phyloP scores from a whole-genome alignment of 1,140 invertebrate genomes.

The Zeugodacus cucurbitae region DNA sequence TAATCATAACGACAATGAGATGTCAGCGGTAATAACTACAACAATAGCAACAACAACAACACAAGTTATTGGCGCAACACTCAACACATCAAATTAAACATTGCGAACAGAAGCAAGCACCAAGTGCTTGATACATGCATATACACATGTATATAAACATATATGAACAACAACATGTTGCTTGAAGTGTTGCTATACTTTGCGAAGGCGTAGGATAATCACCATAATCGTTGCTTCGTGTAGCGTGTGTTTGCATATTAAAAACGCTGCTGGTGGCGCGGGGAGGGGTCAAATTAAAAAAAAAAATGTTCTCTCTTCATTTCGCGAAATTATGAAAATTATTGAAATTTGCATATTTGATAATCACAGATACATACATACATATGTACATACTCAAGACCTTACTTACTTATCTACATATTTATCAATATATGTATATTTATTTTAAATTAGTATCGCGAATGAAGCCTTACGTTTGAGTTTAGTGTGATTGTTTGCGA shows the following conservation, averaged over 20 bases:
- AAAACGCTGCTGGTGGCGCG: background rate
- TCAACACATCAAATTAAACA: conserved; percentile 30
- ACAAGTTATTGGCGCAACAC: background rate
- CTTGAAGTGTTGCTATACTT: background rate
- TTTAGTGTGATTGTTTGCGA: background rate
- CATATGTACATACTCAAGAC: background rate
- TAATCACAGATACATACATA: background rate
- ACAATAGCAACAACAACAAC: background rate
- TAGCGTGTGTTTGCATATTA: conserved; percentile 36
- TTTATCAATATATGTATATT: no score
- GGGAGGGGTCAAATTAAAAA: background rate
- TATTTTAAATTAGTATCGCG: background rate
- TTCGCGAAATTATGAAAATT: conserved; percentile 34
- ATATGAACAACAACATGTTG: background rate
- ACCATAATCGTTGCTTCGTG: conserved; percentile 37
- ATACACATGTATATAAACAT: background rate
- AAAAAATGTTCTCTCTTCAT: background rate
- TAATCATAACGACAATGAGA: conserved; percentile 20
- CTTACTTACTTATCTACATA: no score
- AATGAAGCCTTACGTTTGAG: background rate
- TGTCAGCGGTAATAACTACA: conserved; percentile 9
- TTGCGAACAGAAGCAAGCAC: background rate
- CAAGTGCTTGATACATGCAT: background rate
- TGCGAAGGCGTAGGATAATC: background rate
- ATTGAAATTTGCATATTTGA: conserved; percentile 35